Percentiles rank a stretch among this genome's conserved stretches.
phyloP scores from a whole-genome alignment of 1,140 invertebrate genomes.

The Eupristina koningsbergeri region DNA sequence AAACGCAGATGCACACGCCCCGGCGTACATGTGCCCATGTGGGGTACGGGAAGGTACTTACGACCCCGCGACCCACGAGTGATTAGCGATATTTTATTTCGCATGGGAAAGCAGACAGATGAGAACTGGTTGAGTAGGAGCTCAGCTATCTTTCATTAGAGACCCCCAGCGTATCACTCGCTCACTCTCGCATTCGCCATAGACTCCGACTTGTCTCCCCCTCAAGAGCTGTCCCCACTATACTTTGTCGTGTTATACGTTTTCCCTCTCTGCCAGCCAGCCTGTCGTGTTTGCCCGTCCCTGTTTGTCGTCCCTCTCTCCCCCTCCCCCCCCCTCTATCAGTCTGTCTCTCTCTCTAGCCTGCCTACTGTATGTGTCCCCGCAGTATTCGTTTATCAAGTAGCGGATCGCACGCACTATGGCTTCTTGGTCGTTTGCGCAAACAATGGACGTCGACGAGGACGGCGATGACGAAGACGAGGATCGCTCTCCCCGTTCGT shows the following conservation, averaged over 20 bases:
- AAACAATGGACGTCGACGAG: conserved; percentile 28
- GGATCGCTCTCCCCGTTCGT: not conserved
- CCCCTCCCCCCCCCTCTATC: not conserved
- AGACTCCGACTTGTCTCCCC: conserved; percentile 33
- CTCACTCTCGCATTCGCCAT: conserved; percentile 49
- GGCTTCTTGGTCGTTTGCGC: conserved; percentile 29
- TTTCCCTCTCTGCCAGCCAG: conserved; percentile 39
- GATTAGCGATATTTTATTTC: conserved; percentile 76
- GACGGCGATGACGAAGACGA: too few species aligned
- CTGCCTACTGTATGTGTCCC: not conserved
- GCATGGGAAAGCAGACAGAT: conserved; percentile 74
- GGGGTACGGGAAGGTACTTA: conserved; percentile 65
- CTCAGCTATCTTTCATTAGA: conserved; percentile 72
- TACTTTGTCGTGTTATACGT: conserved; percentile 46
- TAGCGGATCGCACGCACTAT: conserved; percentile 33
- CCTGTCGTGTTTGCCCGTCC: conserved; percentile 23
- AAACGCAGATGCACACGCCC: conserved; percentile 60
- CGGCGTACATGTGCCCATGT: conserved; percentile 28
- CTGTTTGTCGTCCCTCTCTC: conserved; percentile 1
- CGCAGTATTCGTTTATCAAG: conserved; percentile 33
- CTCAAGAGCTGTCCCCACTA: conserved; percentile 25
- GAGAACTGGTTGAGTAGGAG: conserved; percentile 74
- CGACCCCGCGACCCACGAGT: conserved; percentile 65
- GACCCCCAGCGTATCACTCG: conserved; percentile 52
- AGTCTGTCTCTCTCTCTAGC: not conserved